These are phyloP conservation scores for Dendronephthya gigantea DNA, from an alignment of 64 coral and sea anemone species.

Conservation along the genomic window DNA sequence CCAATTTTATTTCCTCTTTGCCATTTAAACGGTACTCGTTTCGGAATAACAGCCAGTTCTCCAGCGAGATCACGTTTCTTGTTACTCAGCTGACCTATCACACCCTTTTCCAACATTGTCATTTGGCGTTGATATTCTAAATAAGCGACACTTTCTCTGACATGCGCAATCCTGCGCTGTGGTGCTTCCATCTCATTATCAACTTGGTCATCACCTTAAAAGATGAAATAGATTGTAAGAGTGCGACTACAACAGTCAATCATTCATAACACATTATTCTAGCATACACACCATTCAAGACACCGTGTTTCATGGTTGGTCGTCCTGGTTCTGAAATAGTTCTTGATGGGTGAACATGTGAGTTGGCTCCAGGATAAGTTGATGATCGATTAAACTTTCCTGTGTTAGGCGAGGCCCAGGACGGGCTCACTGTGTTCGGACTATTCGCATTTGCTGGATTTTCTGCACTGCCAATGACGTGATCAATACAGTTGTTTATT, in stretches of 20 bases:
- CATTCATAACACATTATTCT: neutral
- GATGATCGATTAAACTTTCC: neutral
- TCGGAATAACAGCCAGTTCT: constrained; percentile 73
- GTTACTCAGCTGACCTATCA: constrained; percentile 71
- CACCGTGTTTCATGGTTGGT: neutral
- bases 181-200: constrained; percentile 1
- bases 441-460: neutral
- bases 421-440: neutral
- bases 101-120: constrained; percentile 51
- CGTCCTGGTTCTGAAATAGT: neutral
- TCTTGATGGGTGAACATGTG: neutral
- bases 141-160: constrained; percentile 47
- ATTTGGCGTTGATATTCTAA: constrained; percentile 51
- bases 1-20: constrained; percentile 96
- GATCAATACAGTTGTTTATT: neutral
- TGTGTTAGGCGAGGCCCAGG: neutral
- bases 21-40: constrained; percentile 91
- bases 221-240: too few relatives aligned
- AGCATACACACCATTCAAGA: neutral
- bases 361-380: neutral
- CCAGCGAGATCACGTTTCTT: constrained; percentile 67
- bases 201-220: neutral
- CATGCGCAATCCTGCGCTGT: constrained; percentile 32
- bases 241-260: too few relatives aligned
- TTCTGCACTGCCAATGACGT: neutral